A percentile compares a stretch with the other conserved stretches of the same genome.
Conservation (phyloP, 1,140 invertebrate genomes). For the Araneus ventricosus region DNA sequence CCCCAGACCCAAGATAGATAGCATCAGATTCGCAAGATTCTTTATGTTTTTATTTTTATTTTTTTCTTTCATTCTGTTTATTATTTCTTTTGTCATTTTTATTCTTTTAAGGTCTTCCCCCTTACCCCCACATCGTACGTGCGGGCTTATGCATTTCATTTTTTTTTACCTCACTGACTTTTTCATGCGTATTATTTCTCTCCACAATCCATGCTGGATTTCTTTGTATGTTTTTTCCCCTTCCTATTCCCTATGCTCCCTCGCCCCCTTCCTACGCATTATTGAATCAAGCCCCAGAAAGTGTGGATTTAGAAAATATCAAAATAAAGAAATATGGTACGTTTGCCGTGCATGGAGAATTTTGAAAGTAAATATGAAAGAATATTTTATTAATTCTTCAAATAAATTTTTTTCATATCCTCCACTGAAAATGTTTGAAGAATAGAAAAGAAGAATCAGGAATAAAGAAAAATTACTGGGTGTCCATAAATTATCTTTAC, state of each 20-base stretch:
- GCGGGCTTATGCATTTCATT: conserved; percentile 10
- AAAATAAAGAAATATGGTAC: neutral
- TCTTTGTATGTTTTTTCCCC: neutral
- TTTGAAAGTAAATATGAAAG: neutral
- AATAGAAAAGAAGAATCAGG: neutral
- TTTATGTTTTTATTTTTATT: neutral
- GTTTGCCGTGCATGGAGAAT: neutral
- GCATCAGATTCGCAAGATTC: conserved; percentile 54
- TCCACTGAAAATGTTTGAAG: neutral
- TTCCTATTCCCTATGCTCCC: neutral
- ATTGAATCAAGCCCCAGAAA: conserved; percentile 24
- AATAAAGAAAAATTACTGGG: no score
- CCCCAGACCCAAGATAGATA: conserved; percentile 62
- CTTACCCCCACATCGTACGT: neutral
- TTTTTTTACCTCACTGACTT: conserved; percentile 51
- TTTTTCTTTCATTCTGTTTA: conserved; percentile 45
- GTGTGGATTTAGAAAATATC: neutral
- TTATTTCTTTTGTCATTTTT: conserved; percentile 58
- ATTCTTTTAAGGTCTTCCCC: conserved; percentile 2
- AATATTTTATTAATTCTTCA: neutral
- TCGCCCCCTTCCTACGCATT: neutral
- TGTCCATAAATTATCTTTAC: no score
- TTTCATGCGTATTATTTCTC: conserved; percentile 47
- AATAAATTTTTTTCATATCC: neutral
- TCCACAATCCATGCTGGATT: neutral